phyloP scores from a whole-genome alignment of 2,797 vertebrate genomes.

The Rhincodon typus region DNA sequence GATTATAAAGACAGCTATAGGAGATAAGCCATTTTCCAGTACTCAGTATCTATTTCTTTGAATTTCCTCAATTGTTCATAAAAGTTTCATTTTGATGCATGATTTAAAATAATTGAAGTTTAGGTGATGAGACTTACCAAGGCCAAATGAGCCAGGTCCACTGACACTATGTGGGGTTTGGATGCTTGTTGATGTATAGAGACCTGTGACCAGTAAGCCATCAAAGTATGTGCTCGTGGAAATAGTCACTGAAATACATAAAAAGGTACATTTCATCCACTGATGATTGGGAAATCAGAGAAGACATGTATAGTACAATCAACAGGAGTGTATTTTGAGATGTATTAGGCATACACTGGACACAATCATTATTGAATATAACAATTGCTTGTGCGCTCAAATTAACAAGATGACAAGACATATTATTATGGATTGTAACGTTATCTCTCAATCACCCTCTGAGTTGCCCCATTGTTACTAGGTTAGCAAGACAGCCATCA shows the following conservation, averaged over 20 bases:
- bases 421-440: not conserved
- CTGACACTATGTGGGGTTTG: slow-evolving; percentile 81
- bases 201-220: slow-evolving; percentile 88
- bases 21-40: not conserved
- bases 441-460: not conserved
- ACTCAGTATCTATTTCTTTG: not conserved
- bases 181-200: slow-evolving; percentile 91
- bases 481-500: not conserved
- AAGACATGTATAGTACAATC: slow-evolving; percentile 34
- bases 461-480: not conserved
- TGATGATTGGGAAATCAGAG: not conserved
- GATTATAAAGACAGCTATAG: not conserved
- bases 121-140: slow-evolving; percentile 74
- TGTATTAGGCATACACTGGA: not conserved
- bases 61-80: not conserved
- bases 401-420: not conserved
- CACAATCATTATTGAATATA: not conserved
- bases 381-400: not conserved
- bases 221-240: slow-evolving; percentile 93
- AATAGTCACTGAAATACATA: slow-evolving; percentile 76
- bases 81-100: not conserved
- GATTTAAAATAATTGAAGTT: not conserved
- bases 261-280: slow-evolving; percentile 30
- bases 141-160: slow-evolving; percentile 82
- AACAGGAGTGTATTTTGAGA: not conserved